Conservation (phyloP, 1,140 invertebrate species). For the Panagrolaimus sp. region DNA sequence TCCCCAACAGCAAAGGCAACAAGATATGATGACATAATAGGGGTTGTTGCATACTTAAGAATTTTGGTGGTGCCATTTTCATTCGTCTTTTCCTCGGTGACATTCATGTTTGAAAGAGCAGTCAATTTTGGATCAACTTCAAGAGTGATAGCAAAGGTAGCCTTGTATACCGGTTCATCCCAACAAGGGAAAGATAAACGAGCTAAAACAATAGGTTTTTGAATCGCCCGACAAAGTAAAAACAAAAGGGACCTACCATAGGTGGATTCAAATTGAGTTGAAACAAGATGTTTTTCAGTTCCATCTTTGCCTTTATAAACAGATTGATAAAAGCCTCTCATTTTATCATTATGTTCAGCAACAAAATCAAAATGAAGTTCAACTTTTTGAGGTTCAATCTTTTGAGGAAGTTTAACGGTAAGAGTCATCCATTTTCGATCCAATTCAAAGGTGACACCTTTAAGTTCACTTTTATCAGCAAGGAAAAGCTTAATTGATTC, state of each 20-base stretch:
- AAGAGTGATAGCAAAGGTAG: constrained; percentile 68
- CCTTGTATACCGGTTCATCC: constrained; percentile 88
- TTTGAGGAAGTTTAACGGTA: constrained; percentile 32
- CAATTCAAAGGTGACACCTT: constrained; percentile 23
- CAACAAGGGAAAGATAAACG: constrained; percentile 90
- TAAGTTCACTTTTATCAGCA: constrained; percentile 16
- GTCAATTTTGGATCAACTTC: constrained; percentile 51
- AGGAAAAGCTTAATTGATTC: constrained; percentile 18
- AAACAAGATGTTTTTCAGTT: constrained; percentile 60
- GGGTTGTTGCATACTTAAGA: constrained; percentile 62
- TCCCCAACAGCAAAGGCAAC: constrained; percentile 63
- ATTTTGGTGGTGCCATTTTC: constrained; percentile 45
- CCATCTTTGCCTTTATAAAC: constrained; percentile 61
- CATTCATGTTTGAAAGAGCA: constrained; percentile 57
- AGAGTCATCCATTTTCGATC: constrained; percentile 32
- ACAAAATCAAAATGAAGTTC: constrained; percentile 59
- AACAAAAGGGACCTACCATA: no score
- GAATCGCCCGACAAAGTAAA: no score
- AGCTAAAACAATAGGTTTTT: no score
- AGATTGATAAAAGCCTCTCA: constrained; percentile 63
- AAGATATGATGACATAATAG: constrained; percentile 63
- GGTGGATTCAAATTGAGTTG: constrained; percentile 60
- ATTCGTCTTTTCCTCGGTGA: constrained; percentile 37
- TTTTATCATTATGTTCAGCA: constrained; percentile 62
- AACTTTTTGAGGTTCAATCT: constrained; percentile 46